Conservation (phyloP, 1,140 invertebrate species). For the Hyposmocoma kahamanoa region DNA sequence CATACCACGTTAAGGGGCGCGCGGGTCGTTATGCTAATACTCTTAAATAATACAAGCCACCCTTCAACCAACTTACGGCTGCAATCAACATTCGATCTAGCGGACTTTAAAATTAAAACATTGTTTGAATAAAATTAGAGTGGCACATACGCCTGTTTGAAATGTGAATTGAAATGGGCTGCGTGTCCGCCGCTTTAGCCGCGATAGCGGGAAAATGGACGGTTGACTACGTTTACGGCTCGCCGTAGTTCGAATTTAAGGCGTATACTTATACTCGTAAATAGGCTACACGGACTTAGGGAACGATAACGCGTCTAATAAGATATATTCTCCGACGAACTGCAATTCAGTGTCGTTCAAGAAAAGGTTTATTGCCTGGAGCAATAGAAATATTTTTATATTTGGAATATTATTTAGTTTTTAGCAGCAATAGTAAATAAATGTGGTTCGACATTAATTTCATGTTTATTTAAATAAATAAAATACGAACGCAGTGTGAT, state of each 20-base stretch:
- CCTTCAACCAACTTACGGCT: not conserved
- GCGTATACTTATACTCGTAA: slow-evolving; percentile 43
- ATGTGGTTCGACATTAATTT: too few species aligned
- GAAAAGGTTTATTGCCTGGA: too few species aligned
- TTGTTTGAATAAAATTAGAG: not conserved
- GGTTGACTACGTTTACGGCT: slow-evolving; percentile 69
- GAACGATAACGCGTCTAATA: slow-evolving; percentile 44
- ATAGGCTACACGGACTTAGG: slow-evolving; percentile 37
- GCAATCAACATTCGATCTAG: too few species aligned
- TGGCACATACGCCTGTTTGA: not conserved
- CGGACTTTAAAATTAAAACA: too few species aligned
- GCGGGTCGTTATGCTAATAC: slow-evolving; percentile 67
- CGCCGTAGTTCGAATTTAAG: slow-evolving; percentile 52
- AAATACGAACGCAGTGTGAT: too few species aligned
- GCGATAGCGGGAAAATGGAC: slow-evolving; percentile 67
- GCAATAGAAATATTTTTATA: too few species aligned
- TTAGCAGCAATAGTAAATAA: too few species aligned
- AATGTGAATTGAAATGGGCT: slow-evolving; percentile 25
- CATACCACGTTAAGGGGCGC: slow-evolving; percentile 67
- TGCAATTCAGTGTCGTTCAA: slow-evolving; percentile 20
- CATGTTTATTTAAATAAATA: too few species aligned
- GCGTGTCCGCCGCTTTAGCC: slow-evolving; percentile 57
- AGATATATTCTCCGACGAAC: slow-evolving; percentile 41
- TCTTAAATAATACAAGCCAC: not conserved
- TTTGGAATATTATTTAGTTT: too few species aligned